These are phyloP conservation scores for Muricea muricata DNA, from an alignment of 92 coral and sea anemone species.

Conservation along the genomic window DNA sequence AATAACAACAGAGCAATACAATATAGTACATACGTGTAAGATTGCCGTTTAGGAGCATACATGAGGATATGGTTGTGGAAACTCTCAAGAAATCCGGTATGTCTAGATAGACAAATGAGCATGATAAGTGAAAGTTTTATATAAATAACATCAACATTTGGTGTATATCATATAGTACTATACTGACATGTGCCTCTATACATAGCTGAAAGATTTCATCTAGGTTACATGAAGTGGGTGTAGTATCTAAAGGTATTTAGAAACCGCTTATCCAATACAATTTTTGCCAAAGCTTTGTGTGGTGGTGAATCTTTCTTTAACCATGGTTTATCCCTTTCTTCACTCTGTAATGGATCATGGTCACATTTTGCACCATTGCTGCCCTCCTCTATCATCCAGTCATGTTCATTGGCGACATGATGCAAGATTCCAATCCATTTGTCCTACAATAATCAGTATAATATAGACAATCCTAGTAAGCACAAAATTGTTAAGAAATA, in stretches of 20 bases:
- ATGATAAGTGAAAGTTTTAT: no score
- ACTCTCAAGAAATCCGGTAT: not conserved
- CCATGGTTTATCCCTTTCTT: conserved; percentile 16
- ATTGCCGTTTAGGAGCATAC: not conserved
- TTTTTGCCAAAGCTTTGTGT: conserved; percentile 32
- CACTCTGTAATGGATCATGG: conserved; percentile 14
- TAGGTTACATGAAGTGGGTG: conserved; percentile 25
- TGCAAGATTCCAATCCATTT: conserved; percentile 42
- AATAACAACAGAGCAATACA: no score
- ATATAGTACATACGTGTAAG: not conserved
- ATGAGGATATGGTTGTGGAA: not conserved
- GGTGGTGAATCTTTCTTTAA: conserved; percentile 23
- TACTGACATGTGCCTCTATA: not conserved
- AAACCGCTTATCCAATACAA: conserved; percentile 25
- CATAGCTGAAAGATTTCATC: not conserved
- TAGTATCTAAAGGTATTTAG: conserved; percentile 14
- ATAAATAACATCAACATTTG: not conserved
- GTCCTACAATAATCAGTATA: not conserved
- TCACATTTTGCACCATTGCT: conserved; percentile 9
- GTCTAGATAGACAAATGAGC: not conserved
- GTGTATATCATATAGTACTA: no score
- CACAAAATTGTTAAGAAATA: no score
- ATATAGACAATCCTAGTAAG: no score
- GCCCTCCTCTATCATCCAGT: conserved; percentile 38
- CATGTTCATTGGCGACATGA: conserved; percentile 45